Conservation (phyloP, 2,888 invertebrate species). For the Chymomyza fuscimana region DNA sequence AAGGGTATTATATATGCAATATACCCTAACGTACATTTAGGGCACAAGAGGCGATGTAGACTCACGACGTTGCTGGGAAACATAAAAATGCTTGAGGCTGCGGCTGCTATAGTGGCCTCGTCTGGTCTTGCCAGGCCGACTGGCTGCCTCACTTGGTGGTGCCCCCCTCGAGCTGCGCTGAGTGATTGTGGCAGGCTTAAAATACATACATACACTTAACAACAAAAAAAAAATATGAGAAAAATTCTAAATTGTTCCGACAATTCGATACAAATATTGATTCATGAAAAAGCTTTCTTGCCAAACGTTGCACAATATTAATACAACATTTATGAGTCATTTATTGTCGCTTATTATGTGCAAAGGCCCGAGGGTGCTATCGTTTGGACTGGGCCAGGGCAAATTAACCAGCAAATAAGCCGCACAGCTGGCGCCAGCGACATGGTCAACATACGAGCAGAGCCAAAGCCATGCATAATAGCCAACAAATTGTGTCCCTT, state of each 20-base stretch:
- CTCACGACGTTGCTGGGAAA: not conserved
- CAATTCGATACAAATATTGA: conserved; percentile 62
- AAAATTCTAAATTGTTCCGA: conserved; percentile 26
- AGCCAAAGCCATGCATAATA: conserved; percentile 16
- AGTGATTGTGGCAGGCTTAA: not conserved
- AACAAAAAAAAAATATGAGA: not conserved
- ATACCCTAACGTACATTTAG: conserved; percentile 30
- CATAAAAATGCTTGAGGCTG: not conserved
- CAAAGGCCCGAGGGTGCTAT: conserved; percentile 4
- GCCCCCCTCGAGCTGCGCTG: not conserved
- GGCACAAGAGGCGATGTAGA: not conserved
- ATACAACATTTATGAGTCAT: conserved; percentile 61
- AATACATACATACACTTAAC: not conserved
- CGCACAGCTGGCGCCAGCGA: conserved; percentile 52
- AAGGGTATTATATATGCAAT: not conserved
- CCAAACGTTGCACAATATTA: conserved; percentile 52
- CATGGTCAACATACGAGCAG: not conserved
- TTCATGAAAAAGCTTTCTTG: conserved; percentile 26
- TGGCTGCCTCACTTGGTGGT: not conserved
- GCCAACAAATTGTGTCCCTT: not conserved
- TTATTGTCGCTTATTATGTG: conserved; percentile 55
- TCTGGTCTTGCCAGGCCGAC: conserved; percentile 16
- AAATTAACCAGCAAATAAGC: conserved; percentile 50
- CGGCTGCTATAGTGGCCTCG: conserved; percentile 8
- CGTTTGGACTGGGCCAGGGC: not conserved